Percentiles rank a stretch among this genome's conserved stretches.
These are phyloP conservation scores for Cheilosia vulpina DNA, from an alignment of 2,888 invertebrate species.

Conservation along the genomic window DNA sequence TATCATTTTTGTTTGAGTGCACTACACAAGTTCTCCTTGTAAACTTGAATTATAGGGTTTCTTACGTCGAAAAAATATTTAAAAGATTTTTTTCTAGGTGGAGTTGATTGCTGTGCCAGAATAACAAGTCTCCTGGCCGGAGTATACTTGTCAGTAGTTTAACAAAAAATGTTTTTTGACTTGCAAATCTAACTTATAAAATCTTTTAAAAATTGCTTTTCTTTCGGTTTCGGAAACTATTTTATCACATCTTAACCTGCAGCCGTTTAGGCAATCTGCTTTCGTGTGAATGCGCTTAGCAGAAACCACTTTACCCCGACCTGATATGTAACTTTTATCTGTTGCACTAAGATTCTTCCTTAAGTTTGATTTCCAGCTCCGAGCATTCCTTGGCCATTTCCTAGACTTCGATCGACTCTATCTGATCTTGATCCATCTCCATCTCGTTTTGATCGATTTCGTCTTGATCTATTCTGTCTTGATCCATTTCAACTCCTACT, in stretches of 20 bases:
- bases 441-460: not conserved
- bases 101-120: too few relatives aligned
- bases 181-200: slow-evolving; percentile 12
- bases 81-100: too few relatives aligned
- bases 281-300: not conserved
- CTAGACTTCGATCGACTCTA: not conserved
- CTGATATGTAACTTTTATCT: too few relatives aligned
- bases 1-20: too few relatives aligned
- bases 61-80: too few relatives aligned
- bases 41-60: too few relatives aligned
- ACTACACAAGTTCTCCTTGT: too few relatives aligned
- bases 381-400: slow-evolving; percentile 1
- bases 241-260: not conserved
- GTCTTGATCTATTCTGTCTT: not conserved
- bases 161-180: not conserved
- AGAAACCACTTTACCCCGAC: too few relatives aligned
- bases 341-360: too few relatives aligned
- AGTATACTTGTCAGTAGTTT: too few relatives aligned
- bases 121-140: too few relatives aligned
- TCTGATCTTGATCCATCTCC: not conserved
- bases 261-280: not conserved
- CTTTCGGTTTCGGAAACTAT: not conserved
- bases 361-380: not conserved
- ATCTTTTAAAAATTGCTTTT: slow-evolving; percentile 5
- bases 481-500: not conserved